Conservation (phyloP, 2,797 vertebrate species). For the Enteromius viviparus region DNA sequence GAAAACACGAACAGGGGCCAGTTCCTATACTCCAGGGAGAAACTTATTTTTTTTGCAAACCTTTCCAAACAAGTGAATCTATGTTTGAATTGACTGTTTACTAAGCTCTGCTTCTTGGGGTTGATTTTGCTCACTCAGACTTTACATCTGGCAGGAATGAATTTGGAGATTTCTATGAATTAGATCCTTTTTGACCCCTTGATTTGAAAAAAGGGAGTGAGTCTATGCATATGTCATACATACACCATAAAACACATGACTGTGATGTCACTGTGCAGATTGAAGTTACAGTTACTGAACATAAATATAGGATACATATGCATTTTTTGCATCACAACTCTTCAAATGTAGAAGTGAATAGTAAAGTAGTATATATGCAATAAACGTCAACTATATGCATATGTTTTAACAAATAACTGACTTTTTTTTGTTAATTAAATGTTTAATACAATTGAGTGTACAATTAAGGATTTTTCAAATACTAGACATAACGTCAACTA, state of each 20-base stretch:
- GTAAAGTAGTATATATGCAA: background rate
- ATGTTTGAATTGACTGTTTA: background rate
- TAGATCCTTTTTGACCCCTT: background rate
- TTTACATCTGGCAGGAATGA: background rate
- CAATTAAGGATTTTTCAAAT: background rate
- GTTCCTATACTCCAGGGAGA: background rate
- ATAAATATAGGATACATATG: too few species aligned
- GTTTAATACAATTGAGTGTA: too few species aligned
- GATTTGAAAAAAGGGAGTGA: background rate
- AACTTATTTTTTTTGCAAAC: background rate
- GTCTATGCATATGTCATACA: background rate
- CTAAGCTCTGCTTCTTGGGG: background rate
- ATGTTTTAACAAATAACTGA: background rate
- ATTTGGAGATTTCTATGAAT: background rate
- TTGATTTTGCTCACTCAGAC: background rate
- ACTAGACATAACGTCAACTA: background rate
- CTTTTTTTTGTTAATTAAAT: background rate
- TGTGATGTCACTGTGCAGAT: background rate
- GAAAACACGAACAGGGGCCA: background rate
- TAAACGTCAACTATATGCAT: background rate
- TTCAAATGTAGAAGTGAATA: background rate
- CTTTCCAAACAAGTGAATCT: background rate
- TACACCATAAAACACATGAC: background rate
- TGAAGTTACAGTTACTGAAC: background rate
- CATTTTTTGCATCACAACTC: background rate